Evolutionary conservation across 2,888 invertebrate genomes (phyloP), one percentile per base, ranked within the genome.

Genomic region (Seira ritae): DNA sequence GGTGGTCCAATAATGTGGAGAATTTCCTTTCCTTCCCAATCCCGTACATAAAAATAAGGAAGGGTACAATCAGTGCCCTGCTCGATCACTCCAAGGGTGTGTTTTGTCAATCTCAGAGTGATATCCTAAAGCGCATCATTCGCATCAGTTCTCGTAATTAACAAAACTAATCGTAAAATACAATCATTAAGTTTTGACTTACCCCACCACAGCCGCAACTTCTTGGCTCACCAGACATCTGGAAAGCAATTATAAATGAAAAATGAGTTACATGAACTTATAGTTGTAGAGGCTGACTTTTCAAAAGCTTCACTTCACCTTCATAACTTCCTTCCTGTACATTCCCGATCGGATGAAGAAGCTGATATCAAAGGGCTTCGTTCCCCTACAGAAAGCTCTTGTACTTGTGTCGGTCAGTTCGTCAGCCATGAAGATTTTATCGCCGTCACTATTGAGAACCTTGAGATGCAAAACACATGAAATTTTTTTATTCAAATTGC

Each of bases 191-290:
- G 70, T 65, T 50, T 65, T 50, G 50, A 71, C 68, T 80, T 76
- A 86, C 86, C 75, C 86, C 86, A 31, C 86, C 86, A 80, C 86
- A 86, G 1, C 86, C 86, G 65, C 86, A 86, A 72, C 86, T 86
- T 55, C 86, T 50, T 1, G 86, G 86, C 55, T 86, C 86, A 15
- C 86, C 86, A 66, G 79, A 80, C 86, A 86, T 84, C 78, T 80
- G 24, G 10, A 67, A 69, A 69, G 8, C 10, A 69, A 37, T 69
- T 37, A 8, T 22, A 23, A 17, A 24, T 69, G 46, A 6, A 67
- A 75, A 22, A n/a, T 67, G 24, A 67, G n/a, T 74, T 17, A 10
- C 31, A 60, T 1, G 12, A 55, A 37, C n/a, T n/a, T n/a, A n/a
- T n/a, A 60, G 17, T n/a, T 20, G 20, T 65, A 15, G n/a, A 6